A percentile compares a stretch with the other conserved stretches of the same genome.
phyloP scores from a whole-genome alignment of 1,140 invertebrate genomes.

The Geopemphigus sp. region DNA sequence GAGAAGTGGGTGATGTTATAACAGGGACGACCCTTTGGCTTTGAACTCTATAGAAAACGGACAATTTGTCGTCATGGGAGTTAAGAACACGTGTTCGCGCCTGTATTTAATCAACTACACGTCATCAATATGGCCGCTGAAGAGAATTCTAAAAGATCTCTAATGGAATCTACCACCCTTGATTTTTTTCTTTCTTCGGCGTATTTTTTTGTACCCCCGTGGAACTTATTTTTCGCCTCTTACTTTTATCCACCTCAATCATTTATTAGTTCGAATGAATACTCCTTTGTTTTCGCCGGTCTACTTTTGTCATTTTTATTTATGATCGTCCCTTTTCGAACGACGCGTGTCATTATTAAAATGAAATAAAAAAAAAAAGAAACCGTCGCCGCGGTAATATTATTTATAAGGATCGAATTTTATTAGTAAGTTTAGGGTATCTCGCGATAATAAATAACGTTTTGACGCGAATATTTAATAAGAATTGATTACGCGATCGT shows the following conservation, averaged over 20 bases:
- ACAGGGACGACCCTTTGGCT: conserved; percentile 17
- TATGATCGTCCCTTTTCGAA: not conserved
- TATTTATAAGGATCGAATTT: too few relatives aligned
- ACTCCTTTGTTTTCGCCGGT: conserved; percentile 9
- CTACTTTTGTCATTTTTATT: conserved; percentile 23
- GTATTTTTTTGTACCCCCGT: not conserved
- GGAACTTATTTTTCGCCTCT: conserved; percentile 19
- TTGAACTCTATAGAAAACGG: conserved; percentile 31
- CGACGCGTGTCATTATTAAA: too few relatives aligned
- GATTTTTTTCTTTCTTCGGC: conserved; percentile 17
- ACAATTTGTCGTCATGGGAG: conserved; percentile 38
- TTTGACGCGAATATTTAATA: too few relatives aligned
- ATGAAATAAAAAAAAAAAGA: not conserved
- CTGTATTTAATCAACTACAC: conserved; percentile 30
- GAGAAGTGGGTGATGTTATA: conserved; percentile 12
- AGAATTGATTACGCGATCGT: too few relatives aligned
- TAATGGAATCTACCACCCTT: conserved; percentile 36
- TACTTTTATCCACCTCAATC: conserved; percentile 14
- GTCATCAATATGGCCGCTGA: conserved; percentile 23
- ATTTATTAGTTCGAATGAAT: conserved; percentile 30
- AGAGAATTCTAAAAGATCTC: conserved; percentile 38
- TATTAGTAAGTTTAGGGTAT: too few relatives aligned
- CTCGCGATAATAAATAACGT: too few relatives aligned
- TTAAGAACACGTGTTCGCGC: conserved; percentile 21
- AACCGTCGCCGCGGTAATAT: too few relatives aligned